phyloP scores from a whole-genome alignment of 2,888 invertebrate species.

The Mystacides longicornis region DNA sequence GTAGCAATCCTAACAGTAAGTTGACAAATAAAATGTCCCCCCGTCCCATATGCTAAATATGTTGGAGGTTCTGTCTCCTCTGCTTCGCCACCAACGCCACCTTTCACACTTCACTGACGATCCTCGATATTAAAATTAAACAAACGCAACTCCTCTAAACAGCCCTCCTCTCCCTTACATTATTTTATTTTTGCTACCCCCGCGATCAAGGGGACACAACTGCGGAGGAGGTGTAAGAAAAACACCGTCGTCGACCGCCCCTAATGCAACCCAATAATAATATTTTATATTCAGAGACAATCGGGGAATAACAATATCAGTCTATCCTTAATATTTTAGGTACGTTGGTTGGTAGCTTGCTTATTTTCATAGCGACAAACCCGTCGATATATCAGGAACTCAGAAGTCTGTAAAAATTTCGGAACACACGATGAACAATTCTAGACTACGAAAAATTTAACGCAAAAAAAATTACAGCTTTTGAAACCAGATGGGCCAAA shows the following conservation, averaged over 20 bases:
- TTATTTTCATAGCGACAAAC: constrained; percentile 19
- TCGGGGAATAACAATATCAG: constrained; percentile 27
- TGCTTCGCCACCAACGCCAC: no score
- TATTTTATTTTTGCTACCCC: constrained; percentile 30
- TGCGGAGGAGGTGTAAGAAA: constrained; percentile 24
- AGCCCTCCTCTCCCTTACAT: constrained; percentile 10
- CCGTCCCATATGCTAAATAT: constrained; percentile 1
- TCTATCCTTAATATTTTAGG: no score
- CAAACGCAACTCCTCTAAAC: constrained; percentile 22
- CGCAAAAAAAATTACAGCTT: no score
- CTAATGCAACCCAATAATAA: constrained; percentile 27
- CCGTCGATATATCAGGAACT: constrained; percentile 24
- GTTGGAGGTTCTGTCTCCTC: neutral
- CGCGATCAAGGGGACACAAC: constrained; percentile 26
- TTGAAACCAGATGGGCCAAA: no score
- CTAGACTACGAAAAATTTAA: no score
- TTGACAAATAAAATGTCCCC: no score
- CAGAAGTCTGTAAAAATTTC: constrained; percentile 24
- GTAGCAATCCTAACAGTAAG: no score
- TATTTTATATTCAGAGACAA: constrained; percentile 27
- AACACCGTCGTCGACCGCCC: constrained; percentile 25
- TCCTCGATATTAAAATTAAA: constrained; percentile 20
- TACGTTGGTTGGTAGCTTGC: no score
- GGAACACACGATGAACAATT: constrained; percentile 2
- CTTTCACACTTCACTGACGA: constrained; percentile 10